Conservation (phyloP, 2,113 vertebrate species). For the Taurulus bubalis region DNA sequence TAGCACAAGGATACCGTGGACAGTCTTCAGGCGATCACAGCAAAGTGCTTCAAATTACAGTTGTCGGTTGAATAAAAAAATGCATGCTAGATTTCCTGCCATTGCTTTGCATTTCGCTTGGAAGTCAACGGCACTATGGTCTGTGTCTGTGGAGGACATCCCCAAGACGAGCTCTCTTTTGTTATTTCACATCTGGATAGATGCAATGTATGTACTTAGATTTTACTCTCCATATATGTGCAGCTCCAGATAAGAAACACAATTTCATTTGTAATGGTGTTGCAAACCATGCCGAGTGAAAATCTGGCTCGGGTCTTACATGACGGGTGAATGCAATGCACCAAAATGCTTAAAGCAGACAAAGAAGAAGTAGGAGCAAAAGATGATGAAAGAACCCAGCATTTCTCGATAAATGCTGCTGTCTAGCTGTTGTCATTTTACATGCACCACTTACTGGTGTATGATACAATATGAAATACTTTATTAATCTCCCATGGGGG, state of each 20-base stretch:
- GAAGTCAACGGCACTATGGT: constrained; percentile 15
- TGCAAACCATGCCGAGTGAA: not conserved
- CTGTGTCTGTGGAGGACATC: constrained; percentile 20
- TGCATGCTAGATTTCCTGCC: constrained; percentile 2
- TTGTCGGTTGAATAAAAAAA: constrained; percentile 62
- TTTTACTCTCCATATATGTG: not conserved
- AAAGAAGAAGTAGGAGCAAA: not conserved
- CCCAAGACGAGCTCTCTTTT: not conserved
- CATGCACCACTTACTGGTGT: not conserved
- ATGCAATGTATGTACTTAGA: not conserved
- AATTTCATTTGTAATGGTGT: not conserved
- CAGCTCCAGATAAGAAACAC: constrained; percentile 8
- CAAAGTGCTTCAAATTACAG: constrained; percentile 69
- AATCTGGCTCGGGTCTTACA: not conserved
- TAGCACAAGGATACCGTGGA: constrained; percentile 76
- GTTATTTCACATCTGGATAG: not conserved
- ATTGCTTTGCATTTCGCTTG: constrained; percentile 37
- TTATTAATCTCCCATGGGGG: not conserved
- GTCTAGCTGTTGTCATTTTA: not conserved
- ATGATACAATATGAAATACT: not conserved
- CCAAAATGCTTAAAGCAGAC: not conserved
- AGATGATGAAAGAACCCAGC: not conserved
- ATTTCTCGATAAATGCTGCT: constrained; percentile 5
- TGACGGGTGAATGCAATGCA: not conserved
- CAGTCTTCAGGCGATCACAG: constrained; percentile 74